These are phyloP conservation scores for Channa striata DNA, from an alignment of 2,797 vertebrate genomes.

Conservation along the genomic window DNA sequence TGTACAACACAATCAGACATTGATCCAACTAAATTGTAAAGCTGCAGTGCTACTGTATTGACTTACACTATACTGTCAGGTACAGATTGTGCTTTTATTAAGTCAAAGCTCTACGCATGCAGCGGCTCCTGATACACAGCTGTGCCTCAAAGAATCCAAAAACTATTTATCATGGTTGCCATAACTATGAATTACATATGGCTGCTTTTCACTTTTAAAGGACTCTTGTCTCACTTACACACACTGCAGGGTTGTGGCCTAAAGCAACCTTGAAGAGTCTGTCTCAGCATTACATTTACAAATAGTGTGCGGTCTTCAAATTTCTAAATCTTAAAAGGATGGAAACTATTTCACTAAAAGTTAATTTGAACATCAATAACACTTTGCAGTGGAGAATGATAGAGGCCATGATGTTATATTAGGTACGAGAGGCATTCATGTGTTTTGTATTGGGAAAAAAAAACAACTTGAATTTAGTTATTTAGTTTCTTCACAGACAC, in stretches of 20 bases:
- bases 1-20: slow-evolving; percentile 1
- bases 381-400: neutral
- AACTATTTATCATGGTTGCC: slow-evolving; percentile 58
- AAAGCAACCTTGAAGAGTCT: neutral
- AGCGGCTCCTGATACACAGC: slow-evolving; percentile 21
- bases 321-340: too few species aligned
- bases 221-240: slow-evolving; percentile 12
- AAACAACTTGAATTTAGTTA: too few species aligned
- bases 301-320: too few species aligned
- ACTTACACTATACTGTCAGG: slow-evolving; percentile 13
- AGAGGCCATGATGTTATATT: neutral
- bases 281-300: neutral
- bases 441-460: too few species aligned
- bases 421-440: too few species aligned
- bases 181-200: neutral
- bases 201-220: neutral
- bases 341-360: neutral
- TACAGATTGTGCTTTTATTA: slow-evolving; percentile 39
- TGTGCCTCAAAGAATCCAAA: slow-evolving; percentile 25
- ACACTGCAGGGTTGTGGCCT: slow-evolving; percentile 23
- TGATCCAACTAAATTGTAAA: neutral
- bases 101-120: slow-evolving; percentile 7
- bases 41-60: slow-evolving; percentile 19
- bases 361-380: neutral
- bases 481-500: neutral